phyloP scores from a whole-genome alignment of 2,113 vertebrate genomes.

The Gymnarchus niloticus region DNA sequence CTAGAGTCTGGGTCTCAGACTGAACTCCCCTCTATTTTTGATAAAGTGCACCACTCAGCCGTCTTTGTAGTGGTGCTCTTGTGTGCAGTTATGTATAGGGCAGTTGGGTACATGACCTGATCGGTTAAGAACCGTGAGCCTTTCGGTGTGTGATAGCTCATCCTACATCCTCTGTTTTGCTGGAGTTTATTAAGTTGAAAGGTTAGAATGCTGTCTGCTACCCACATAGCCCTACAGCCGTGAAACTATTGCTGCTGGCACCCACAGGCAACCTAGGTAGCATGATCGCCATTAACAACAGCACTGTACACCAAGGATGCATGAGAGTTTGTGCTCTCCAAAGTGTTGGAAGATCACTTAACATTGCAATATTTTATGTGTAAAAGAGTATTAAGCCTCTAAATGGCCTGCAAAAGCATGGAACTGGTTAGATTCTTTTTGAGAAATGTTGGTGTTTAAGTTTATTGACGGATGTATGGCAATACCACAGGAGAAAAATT shows the following conservation, averaged over 20 bases:
- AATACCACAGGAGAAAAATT: no score
- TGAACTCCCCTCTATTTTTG: not conserved
- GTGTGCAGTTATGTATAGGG: not conserved
- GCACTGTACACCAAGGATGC: not conserved
- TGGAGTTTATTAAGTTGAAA: no score
- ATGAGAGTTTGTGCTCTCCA: not conserved
- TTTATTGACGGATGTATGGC: not conserved
- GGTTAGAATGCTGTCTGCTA: no score
- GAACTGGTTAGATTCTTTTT: not conserved
- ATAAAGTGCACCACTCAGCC: not conserved
- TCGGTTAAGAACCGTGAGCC: no score
- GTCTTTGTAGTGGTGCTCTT: not conserved
- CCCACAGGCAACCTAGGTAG: not conserved
- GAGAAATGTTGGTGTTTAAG: not conserved
- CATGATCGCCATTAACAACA: not conserved
- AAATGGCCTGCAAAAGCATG: not conserved
- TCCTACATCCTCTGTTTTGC: no score
- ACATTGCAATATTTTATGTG: not conserved
- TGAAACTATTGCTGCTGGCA: not conserved
- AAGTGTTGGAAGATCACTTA: not conserved
- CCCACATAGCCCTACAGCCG: no score
- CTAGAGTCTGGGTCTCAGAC: not conserved
- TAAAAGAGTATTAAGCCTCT: not conserved
- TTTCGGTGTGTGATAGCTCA: no score
- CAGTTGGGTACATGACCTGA: no score